phyloP scores from a whole-genome alignment of 2,113 vertebrate genomes.

The Pterocles orientalis region DNA sequence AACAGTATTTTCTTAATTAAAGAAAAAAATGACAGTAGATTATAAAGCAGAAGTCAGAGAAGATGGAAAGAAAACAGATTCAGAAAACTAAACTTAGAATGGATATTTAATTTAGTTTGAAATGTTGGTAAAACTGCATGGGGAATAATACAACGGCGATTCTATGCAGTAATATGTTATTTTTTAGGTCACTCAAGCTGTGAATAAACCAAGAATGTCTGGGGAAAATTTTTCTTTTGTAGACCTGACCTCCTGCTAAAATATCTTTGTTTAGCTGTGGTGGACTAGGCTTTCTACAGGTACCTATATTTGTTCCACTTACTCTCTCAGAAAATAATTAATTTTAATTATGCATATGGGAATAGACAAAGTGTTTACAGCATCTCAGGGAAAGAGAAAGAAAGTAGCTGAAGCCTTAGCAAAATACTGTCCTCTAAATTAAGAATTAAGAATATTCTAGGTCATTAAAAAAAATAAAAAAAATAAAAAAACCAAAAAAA shows the following conservation, averaged over 20 bases:
- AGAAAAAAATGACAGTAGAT: background rate
- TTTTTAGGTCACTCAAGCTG: slow-evolving; percentile 61
- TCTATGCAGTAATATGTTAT: background rate
- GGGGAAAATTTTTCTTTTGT: slow-evolving; percentile 4
- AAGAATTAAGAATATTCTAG: background rate
- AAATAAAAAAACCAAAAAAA: too few species aligned
- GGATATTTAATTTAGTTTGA: background rate
- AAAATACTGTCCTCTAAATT: background rate
- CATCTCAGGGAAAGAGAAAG: background rate
- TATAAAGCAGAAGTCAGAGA: background rate
- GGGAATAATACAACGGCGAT: background rate
- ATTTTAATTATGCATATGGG: background rate
- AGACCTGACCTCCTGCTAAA: background rate
- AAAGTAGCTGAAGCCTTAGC: background rate
- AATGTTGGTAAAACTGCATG: background rate
- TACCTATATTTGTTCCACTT: background rate
- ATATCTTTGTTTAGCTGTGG: background rate
- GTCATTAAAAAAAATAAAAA: background rate
- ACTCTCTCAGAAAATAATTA: background rate
- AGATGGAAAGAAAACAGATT: background rate
- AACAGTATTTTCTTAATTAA: background rate
- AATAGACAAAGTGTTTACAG: background rate
- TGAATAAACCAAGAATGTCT: slow-evolving; percentile 53
- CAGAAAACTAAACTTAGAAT: background rate
- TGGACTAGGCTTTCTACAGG: background rate